A percentile compares a stretch with the other conserved stretches of the same genome.
Evolutionary conservation across 2,113 vertebrate genomes (phyloP).

Genomic region (Onychorhynchus coronatus): DNA sequence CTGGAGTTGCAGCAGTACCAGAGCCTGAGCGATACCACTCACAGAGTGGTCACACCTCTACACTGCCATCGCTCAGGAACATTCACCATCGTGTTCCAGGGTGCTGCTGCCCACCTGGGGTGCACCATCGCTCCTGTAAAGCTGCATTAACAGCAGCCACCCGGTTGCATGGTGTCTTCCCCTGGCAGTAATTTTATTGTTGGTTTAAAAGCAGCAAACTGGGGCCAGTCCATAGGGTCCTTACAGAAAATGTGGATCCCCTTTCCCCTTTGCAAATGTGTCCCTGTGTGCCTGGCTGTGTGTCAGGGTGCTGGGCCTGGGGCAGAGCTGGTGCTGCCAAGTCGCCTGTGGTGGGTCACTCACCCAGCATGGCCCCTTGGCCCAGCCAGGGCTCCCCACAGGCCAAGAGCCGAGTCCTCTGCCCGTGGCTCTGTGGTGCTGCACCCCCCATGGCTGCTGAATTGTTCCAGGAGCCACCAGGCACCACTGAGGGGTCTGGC

Average conservation of each 20-base stretch:
- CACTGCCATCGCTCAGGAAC: rapidly evolving
- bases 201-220: not conserved
- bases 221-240: not conserved
- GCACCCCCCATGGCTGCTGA: too few relatives aligned
- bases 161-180: not conserved
- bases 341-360: rapidly evolving
- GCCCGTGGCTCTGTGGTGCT: not conserved
- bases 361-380: not conserved
- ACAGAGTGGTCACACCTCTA: not conserved
- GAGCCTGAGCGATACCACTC: not conserved
- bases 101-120: not conserved
- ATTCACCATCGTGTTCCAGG: not conserved
- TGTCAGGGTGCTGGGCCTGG: not conserved
- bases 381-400: not conserved
- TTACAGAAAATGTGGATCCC: rapidly evolving
- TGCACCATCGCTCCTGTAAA: not conserved
- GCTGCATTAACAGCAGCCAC: not conserved
- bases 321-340: not conserved
- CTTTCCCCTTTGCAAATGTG: rapidly evolving
- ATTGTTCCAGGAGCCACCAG: not conserved
- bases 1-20: not conserved
- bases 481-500: rapidly evolving
- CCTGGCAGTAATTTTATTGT: too few relatives aligned
- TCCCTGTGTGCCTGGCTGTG: not conserved
- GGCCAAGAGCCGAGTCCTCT: rapidly evolving